Evolutionary conservation across 1,140 invertebrate species (phyloP), one percentile per base, ranked within the genome.

Genomic region (Oscheius sp.): DNA sequence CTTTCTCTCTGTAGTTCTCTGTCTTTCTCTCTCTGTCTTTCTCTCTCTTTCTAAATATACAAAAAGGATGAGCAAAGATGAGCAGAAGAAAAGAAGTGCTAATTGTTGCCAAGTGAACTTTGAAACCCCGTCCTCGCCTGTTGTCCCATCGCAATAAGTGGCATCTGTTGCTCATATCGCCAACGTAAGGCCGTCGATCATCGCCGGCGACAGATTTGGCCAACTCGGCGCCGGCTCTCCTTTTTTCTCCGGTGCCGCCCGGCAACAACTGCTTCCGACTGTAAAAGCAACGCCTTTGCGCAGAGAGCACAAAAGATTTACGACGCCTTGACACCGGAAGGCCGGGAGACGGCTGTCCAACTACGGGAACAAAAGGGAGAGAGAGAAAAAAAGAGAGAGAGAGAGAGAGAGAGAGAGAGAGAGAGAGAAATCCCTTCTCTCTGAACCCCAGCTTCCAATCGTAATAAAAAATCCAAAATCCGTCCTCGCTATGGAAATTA

Each of bases 261-360:
- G 7, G 7, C 49, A 26, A 55, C 49, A 55, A 55, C 49, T 55
- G 49, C 49, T 55, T 55, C 49, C 49, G 49, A 55, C 49, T 55
- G 49, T 55, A 55, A 55, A 55, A 55, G 49, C 49, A 55, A 55
- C 49, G 49, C 49, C 49, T 55, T 55, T 55, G 49, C 49, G 49
- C 49, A 20, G 49, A 55, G 38, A 42, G 49, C 49, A 55, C 49
- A 55, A 55, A 55, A 55, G 49, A 55, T 55, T 55, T 55, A 55
- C 49, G 49, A 55, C 49, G 7, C 7, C 7, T 7, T 42, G 38
- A 42, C 38, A n/a, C n/a, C n/a, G n/a, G n/a, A n/a, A n/a, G 7
- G 38, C 38, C 49, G 49, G 49, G 28, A 55, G 28, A 23, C 15
- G 49, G 4, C 7, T 55, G 49, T 55, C 49, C 49, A n/a, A n/a